Base-by-base conservation (phyloP, 2,888 invertebrate species). In the Harpalus rubripes region DNA sequence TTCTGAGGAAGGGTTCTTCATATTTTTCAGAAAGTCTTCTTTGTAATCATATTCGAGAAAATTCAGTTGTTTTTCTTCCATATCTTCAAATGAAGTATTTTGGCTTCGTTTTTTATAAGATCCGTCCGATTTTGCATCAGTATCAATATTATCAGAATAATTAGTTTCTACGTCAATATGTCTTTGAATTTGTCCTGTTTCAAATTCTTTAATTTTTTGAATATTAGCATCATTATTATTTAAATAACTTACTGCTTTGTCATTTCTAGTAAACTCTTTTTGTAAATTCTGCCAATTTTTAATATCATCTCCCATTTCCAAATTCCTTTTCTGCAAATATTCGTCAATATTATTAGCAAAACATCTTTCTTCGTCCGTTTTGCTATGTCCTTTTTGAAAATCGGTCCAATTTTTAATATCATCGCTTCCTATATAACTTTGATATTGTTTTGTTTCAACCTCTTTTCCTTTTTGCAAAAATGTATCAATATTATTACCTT, bases 181-280 rank as follows among this genome's bases (percentile, higher is more conserved):
- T 58, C 4, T 58, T 58, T 58, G 12, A 58, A 58, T 58, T 58
- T 58, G 12, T 81, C 85, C 18, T 16, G 86, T 80, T 85, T 86
- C 87, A 26, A 44, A 61, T 15, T 65, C 85, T 87, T 88, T 88
- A 89, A 89, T 88, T 89, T 88, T 85, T 10, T 7, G 10, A 10
- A 44, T 44, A 44, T 44, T 44, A 44, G 7, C 10, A 44, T 52
- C 44, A 8, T 8, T 52, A 52, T 52, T 52, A 12, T 52, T 52
- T 12, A 52, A 52, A 52, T 52, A 52, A 52, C 44, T 52, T 10
- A 52, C 44, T 12, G 44, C 8, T 22, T 32, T 39, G 26, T 18
- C 68, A 68, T 18, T 32, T 32, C 5, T 32, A 32, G 32, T 32
- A 32, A 32, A 4, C 5, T 32, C 32, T 4, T 32, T 32, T 6